These are phyloP conservation scores for Adelosebastes latens DNA, from an alignment of 2,797 vertebrate species.

Conservation along the genomic window DNA sequence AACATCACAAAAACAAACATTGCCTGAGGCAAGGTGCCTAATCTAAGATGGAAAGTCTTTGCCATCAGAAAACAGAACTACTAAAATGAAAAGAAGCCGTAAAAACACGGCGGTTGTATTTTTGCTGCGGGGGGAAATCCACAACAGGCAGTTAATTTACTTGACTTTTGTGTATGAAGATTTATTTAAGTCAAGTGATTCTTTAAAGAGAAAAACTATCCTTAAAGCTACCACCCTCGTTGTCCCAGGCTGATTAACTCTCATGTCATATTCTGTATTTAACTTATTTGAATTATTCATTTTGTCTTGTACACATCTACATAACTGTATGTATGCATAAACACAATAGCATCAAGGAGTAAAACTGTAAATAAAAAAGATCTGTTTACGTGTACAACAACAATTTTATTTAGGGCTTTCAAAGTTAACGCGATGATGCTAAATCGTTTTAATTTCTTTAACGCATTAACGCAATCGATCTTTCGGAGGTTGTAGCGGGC, in stretches of 20 bases:
- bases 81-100: slow-evolving; percentile 33
- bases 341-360: not conserved
- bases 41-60: slow-evolving; percentile 54
- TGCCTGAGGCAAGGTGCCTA: slow-evolving; percentile 47
- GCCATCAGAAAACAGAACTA: slow-evolving; percentile 41
- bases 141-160: slow-evolving; percentile 34
- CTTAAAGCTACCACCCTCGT: not conserved
- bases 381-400: not conserved
- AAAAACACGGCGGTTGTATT: slow-evolving; percentile 20
- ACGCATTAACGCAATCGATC: too few species aligned
- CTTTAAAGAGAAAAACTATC: slow-evolving; percentile 11
- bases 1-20: slow-evolving; percentile 55
- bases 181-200: slow-evolving; percentile 30
- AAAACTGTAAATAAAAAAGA: not conserved
- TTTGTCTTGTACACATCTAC: not conserved
- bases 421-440: too few species aligned
- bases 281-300: not conserved
- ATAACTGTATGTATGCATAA: not conserved
- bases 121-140: slow-evolving; percentile 17
- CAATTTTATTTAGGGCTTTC: not conserved
- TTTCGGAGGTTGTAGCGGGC: too few species aligned
- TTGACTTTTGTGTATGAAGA: slow-evolving; percentile 41
- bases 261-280: not conserved
- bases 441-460: too few species aligned
- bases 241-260: not conserved